Evolutionary conservation across 2,113 vertebrate species (phyloP).

Genomic region (Corythaeola cristata): DNA sequence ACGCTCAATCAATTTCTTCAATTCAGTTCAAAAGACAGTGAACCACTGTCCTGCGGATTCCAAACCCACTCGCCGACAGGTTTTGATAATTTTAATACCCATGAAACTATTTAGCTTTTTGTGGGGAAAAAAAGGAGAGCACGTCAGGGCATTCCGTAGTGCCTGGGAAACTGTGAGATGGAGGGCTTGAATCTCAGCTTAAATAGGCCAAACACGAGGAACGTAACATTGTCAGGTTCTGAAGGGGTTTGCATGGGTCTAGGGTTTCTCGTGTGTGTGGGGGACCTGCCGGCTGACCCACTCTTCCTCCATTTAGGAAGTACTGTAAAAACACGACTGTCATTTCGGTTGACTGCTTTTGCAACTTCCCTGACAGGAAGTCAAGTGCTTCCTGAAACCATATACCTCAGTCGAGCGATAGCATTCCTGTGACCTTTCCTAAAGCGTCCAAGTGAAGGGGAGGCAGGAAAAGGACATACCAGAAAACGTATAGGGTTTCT

Average conservation of each 20-base stretch:
- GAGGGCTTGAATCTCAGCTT: not conserved
- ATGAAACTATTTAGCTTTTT: not conserved
- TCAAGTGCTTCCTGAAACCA: not conserved
- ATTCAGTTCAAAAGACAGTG: not conserved
- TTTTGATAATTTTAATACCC: not conserved
- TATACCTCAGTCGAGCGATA: not conserved
- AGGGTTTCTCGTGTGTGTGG: accelerated
- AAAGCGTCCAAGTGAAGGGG: not conserved
- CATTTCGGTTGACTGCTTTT: not conserved
- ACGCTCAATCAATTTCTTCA: not conserved
- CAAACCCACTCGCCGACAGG: not conserved
- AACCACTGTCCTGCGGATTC: not conserved
- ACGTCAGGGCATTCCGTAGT: not conserved
- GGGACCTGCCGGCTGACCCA: not conserved
- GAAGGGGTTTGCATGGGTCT: not conserved
- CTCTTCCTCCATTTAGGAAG: not conserved
- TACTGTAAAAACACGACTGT: accelerated
- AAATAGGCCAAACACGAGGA: not conserved
- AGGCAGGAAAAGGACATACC: not conserved
- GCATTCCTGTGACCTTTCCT: not conserved
- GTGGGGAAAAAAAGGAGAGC: accelerated
- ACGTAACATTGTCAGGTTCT: accelerated
- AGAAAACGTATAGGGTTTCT: not conserved
- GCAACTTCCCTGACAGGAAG: not conserved
- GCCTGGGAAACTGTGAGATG: accelerated